Evolutionary conservation across 1,140 invertebrate species (phyloP).

Genomic region (Alviniconcha marisindica): DNA sequence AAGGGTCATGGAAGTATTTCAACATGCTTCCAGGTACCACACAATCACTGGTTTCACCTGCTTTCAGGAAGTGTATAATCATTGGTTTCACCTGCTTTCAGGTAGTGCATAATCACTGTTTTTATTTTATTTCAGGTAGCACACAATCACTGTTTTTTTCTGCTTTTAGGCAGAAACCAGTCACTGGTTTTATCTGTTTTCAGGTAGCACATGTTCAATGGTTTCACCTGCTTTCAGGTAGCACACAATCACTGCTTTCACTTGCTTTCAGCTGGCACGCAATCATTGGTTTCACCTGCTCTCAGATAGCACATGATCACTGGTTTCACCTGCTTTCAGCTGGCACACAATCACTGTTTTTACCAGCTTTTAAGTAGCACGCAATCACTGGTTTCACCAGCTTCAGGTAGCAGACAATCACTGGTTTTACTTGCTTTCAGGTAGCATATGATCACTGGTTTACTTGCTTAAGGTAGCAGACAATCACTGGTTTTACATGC

Average conservation of each 20-base stretch:
- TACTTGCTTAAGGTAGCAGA: constrained; percentile 37
- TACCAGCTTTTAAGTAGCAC: constrained; percentile 88
- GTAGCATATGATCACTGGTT: constrained; percentile 93
- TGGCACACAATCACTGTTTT: constrained; percentile 93
- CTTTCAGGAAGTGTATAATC: constrained; percentile 93
- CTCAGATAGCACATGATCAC: constrained; percentile 88
- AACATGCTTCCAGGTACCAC: too few species aligned
- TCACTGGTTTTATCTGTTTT: too few species aligned
- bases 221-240: too few species aligned
- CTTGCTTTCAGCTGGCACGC: constrained; percentile 93
- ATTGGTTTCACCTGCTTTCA: constrained; percentile 89
- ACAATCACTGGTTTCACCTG: too few species aligned
- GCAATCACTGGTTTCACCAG: constrained; percentile 92
- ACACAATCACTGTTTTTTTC: constrained; percentile 92
- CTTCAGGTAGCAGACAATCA: constrained; percentile 38
- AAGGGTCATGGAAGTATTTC: too few species aligned
- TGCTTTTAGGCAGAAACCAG: too few species aligned
- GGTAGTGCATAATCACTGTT: constrained; percentile 92
- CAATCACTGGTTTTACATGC: not conserved
- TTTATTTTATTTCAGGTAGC: constrained; percentile 89
- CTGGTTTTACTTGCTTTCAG: constrained; percentile 65
- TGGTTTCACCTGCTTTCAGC: constrained; percentile 90
- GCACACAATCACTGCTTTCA: too few species aligned
- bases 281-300: constrained; percentile 92
- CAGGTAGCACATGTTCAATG: too few species aligned